Conservation (phyloP, 1,140 invertebrate genomes). For the Agraylea sexmaculata region DNA sequence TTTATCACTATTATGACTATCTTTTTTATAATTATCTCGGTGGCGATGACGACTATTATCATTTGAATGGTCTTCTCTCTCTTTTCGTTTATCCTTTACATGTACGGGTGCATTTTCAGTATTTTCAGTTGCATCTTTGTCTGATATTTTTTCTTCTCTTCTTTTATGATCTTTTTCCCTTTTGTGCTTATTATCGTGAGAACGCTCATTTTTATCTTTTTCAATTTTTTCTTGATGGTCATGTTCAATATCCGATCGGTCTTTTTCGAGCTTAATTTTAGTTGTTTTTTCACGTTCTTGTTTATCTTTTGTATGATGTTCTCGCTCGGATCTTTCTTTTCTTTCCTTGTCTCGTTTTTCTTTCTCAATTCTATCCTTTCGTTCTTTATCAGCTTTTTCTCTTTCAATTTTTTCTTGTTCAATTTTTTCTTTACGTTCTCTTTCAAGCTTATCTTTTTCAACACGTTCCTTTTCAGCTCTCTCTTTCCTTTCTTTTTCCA, state of each 20-base stretch:
- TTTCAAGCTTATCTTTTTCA: constrained; percentile 23
- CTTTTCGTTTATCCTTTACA: constrained; percentile 18
- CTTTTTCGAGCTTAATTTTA: too few relatives aligned
- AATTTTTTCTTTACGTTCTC: constrained; percentile 27
- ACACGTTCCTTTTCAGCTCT: constrained; percentile 27
- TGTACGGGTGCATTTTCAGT: constrained; percentile 8
- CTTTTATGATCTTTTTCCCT: constrained; percentile 18
- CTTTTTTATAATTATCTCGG: constrained; percentile 16
- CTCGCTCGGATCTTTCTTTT: too few relatives aligned
- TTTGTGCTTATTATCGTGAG: constrained; percentile 21
- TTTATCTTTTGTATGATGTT: too few relatives aligned
- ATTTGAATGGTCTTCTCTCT: constrained; percentile 17
- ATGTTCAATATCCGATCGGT: too few relatives aligned
- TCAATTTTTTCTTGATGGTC: constrained; percentile 27
- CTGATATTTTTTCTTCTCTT: constrained; percentile 15
- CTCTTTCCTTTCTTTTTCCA: constrained; percentile 25
- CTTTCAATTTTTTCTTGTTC: constrained; percentile 23
- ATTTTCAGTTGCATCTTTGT: constrained; percentile 6
- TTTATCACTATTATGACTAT: too few relatives aligned
- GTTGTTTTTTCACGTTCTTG: too few relatives aligned
- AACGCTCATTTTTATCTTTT: constrained; percentile 34
- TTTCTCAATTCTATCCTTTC: constrained; percentile 31
- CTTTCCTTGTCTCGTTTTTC: constrained; percentile 28
- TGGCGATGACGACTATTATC: constrained; percentile 17
- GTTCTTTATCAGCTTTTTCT: constrained; percentile 32